Conservation (phyloP, 1,140 invertebrate species). For the Procambarus virginalis region DNA sequence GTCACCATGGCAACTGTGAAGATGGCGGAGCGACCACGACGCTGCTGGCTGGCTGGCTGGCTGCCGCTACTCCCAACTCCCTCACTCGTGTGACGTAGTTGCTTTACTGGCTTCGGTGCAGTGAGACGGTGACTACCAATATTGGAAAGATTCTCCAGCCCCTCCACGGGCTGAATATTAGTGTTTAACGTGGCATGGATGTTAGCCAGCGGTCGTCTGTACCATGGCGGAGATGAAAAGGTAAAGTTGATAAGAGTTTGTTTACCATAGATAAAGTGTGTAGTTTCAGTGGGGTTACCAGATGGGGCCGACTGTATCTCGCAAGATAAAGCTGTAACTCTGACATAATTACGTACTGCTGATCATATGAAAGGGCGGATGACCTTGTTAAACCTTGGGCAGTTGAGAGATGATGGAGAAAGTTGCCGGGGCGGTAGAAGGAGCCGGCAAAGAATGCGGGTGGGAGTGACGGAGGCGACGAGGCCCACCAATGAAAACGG, state of each 20-base stretch:
- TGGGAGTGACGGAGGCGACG: neutral
- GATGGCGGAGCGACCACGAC: constrained; percentile 51
- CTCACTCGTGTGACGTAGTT: constrained; percentile 38
- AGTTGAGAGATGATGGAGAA: neutral
- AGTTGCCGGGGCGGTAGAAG: neutral
- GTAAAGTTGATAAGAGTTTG: neutral
- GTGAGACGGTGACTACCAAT: constrained; percentile 1
- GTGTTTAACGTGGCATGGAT: constrained; percentile 30
- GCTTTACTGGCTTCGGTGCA: constrained; percentile 44
- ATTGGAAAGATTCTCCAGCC: neutral
- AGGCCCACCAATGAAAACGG: neutral
- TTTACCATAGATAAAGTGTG: neutral
- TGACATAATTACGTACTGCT: too few species aligned
- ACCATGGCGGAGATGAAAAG: constrained; percentile 16
- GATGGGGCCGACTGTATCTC: neutral
- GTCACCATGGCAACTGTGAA: constrained; percentile 34
- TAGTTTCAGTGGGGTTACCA: neutral
- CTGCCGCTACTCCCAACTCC: neutral
- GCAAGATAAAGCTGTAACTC: neutral
- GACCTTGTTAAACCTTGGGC: neutral
- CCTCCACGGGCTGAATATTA: constrained; percentile 4
- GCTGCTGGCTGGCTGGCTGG: neutral
- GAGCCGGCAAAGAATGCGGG: neutral
- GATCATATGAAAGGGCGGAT: neutral
- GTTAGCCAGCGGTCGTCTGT: neutral